Base-by-base conservation (phyloP, 2,888 invertebrate species). In the Cyaniris semiargus region DNA sequence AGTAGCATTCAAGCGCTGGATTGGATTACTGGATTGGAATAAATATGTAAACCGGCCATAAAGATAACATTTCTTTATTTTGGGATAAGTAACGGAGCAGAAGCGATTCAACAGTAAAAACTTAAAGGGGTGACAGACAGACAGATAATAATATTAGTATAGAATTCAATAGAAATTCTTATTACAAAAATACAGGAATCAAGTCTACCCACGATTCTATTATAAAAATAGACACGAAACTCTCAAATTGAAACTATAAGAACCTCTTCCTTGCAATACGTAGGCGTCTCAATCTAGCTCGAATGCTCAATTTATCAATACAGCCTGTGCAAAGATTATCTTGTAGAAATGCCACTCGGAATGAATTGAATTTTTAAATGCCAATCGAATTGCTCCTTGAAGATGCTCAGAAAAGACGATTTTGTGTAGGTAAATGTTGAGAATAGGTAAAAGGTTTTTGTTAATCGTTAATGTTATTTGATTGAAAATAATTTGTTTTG, bases 241-340 rank as follows among this genome's bases (percentile, higher is more conserved):
- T 60, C 13, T 60, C 13, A 60, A 66, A 66, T 27, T 66, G 23
- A 85, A 85, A 83, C 85, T 85, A 87, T 88, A 89, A 89, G 89
- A 90, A 91, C 91, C 89, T 90, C 91, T 89, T 90, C 90, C 91
- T 92, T 92, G 86, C 87, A 89, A 81, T 84, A 83, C 85, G 81
- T 79, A 79, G 83, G 84, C 87, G 84, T 87, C 90, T 89, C 88
- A 88, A 86, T 85, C 86, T 86, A 85, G 87, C 86, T 86, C 91
- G 92, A 91, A 90, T 92, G 92, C 92, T 92, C 92, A 90, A 91
- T 92, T 92, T 92, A 92, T 92, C 91, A 92, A 92, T 92, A 92
- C 87, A 85, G 87, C 85, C 83, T 81, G 82, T 53, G 70, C 85
- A 87, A 79, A 88, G 90, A 90, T 44, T 84, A 85, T 76, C 53